Evolutionary conservation across 2,888 invertebrate genomes (phyloP), one percentile per base, ranked within the genome.

Genomic region (Ditula angustiorana): DNA sequence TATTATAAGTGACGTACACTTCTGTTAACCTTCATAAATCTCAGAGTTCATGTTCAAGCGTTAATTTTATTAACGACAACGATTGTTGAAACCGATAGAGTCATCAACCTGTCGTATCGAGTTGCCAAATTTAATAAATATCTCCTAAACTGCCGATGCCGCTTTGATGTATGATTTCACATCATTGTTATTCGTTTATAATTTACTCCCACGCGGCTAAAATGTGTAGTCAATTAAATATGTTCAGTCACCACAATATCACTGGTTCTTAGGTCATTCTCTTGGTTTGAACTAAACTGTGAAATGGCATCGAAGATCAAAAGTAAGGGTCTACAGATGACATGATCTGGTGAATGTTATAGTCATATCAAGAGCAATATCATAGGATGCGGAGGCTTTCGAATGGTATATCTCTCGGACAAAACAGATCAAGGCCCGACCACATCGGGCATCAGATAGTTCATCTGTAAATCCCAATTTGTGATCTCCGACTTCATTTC

Each of bases 61-160:
- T 62, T 62, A 41, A 50, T 62, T 41, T 62, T 50, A 41, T 61
- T n/a, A 26, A 44, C 33, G 50, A 50, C 50, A 49, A 41, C 21
- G 23, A 50, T 49, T 41, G 11, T 24, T 23, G 13, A 28, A 19
- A 35, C 53, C 23, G 33, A 62, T 57, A 49, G 56, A 57, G 49
- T 57, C 56, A 26, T 57, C 44, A 62, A 50, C n/a, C n/a, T 50
- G 41, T 13, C 30, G 50, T 50, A 56, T 56, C 49, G 8, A 21
- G 37, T 63, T 30, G 33, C 30, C 24, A 37, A 37, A 37, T 30
- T 30, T 28, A 37, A 57, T 57, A 24, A 24, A 56, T 37, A 23
- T 52, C 10, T n/a, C 28, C n/a, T 37, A 28, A 35, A 21, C n/a
- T 28, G 11, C 5, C 26, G 7, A 2, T 13, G 13, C 0, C 41